These are phyloP conservation scores for Rosalia funebris DNA, from an alignment of 2,888 invertebrate genomes.

Conservation along the genomic window DNA sequence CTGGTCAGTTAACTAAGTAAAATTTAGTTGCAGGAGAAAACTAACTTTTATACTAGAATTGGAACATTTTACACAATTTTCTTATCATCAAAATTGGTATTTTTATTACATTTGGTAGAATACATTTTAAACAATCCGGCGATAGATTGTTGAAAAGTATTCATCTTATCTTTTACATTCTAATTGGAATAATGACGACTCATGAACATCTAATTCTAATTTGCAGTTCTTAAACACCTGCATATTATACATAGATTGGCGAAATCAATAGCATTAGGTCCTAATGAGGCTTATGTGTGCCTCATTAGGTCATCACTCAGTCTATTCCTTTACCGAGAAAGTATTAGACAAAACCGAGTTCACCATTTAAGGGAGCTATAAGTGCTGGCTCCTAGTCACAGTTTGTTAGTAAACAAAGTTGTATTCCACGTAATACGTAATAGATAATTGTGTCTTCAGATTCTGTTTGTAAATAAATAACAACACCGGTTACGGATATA, in stretches of 20 bases:
- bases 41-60: too few species aligned
- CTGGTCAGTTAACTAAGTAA: too few species aligned
- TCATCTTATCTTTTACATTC: too few species aligned
- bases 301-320: neutral
- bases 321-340: neutral
- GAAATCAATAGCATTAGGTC: neutral
- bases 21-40: too few species aligned
- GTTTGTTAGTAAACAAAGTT: conserved; percentile 23
- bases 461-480: conserved; percentile 24
- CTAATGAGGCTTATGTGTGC: neutral
- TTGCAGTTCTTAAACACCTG: neutral
- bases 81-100: too few species aligned
- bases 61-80: too few species aligned
- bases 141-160: too few species aligned
- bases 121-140: too few species aligned
- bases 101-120: too few species aligned
- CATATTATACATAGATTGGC: neutral
- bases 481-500: conserved; percentile 11
- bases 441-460: conserved; percentile 10
- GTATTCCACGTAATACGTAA: conserved; percentile 12
- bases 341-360: neutral
- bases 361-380: conserved; percentile 1
- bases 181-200: too few species aligned
- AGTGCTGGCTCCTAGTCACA: conserved; percentile 8
- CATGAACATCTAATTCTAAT: too few species aligned